phyloP scores from a whole-genome alignment of 2,113 vertebrate species.

The Diphyllodes magnificus region DNA sequence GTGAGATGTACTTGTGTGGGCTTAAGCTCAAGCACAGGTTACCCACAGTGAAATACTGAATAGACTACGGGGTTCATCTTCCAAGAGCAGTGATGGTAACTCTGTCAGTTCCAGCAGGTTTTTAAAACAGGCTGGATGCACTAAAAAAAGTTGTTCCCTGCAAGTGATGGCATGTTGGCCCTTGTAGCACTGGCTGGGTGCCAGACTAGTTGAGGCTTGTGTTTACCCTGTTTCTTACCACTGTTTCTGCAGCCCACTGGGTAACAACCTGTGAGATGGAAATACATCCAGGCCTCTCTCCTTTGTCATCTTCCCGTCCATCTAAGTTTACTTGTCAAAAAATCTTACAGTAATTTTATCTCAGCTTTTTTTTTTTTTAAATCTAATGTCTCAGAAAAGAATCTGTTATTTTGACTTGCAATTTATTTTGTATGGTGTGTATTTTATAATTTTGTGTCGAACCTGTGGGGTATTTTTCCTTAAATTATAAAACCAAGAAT shows the following conservation, averaged over 20 bases:
- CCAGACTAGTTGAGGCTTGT: fast-evolving
- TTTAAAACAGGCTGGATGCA: neutral
- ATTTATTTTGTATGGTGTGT: neutral
- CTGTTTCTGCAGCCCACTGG: neutral
- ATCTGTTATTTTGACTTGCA: neutral
- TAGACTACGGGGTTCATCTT: neutral
- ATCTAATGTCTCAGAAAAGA: neutral
- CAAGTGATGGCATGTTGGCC: fast-evolving
- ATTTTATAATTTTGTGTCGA: neutral
- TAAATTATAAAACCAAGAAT: constrained; percentile 12
- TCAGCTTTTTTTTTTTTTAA: neutral
- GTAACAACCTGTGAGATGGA: neutral
- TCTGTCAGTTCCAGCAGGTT: neutral
- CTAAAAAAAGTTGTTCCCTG: neutral
- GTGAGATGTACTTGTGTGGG: neutral
- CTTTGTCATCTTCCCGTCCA: neutral
- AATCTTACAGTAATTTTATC: neutral
- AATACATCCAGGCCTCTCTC: neutral
- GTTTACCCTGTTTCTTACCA: neutral
- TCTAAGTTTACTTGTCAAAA: neutral
- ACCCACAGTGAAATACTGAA: neutral
- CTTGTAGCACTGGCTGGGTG: neutral
- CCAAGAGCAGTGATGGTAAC: neutral
- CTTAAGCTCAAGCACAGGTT: neutral
- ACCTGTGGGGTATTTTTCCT: neutral